A percentile compares a stretch with the other conserved stretches of the same genome.
phyloP scores from a whole-genome alignment of 1,140 invertebrate species.

The Tyrophagus putrescentiae region DNA sequence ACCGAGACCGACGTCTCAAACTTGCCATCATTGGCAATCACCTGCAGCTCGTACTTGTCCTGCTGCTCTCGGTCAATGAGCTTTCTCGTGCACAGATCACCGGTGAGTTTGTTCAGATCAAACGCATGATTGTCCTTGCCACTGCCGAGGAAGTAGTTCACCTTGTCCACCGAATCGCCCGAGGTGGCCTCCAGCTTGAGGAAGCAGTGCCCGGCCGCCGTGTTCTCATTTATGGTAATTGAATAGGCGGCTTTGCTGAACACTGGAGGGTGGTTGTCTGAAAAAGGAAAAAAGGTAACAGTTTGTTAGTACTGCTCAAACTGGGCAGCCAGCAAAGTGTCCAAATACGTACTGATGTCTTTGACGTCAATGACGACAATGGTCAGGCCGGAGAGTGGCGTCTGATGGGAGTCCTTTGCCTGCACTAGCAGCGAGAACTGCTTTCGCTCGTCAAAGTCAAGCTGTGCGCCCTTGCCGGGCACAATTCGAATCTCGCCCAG shows the following conservation, averaged over 20 bases:
- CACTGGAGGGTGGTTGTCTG: slow-evolving; percentile 30
- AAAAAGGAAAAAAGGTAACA: background rate
- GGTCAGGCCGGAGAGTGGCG: slow-evolving; percentile 28
- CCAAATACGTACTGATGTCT: slow-evolving; percentile 23
- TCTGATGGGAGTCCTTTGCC: slow-evolving; percentile 29
- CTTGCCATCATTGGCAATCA: slow-evolving; percentile 28
- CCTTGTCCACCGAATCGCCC: slow-evolving; percentile 29
- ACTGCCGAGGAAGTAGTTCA: slow-evolving; percentile 25
- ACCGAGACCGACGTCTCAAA: slow-evolving; percentile 27
- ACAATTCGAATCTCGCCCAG: slow-evolving; percentile 29
- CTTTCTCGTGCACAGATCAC: slow-evolving; percentile 72
- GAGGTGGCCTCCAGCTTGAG: slow-evolving; percentile 27
- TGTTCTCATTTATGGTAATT: slow-evolving; percentile 28
- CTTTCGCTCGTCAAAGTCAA: slow-evolving; percentile 30
- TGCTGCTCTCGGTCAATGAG: slow-evolving; percentile 64
- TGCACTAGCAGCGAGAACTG: slow-evolving; percentile 29
- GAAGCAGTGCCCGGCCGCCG: slow-evolving; percentile 29
- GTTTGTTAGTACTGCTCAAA: background rate
- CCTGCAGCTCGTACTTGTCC: slow-evolving; percentile 27
- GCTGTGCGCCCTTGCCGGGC: slow-evolving; percentile 20
- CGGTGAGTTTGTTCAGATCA: slow-evolving; percentile 40
- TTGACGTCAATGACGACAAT: slow-evolving; percentile 30
- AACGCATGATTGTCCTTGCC: slow-evolving; percentile 24
- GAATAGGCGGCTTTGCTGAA: slow-evolving; percentile 29
- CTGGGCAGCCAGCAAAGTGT: background rate